Evolutionary conservation across 2,113 vertebrate species (phyloP).

Genomic region (Thunnus maccoyii): DNA sequence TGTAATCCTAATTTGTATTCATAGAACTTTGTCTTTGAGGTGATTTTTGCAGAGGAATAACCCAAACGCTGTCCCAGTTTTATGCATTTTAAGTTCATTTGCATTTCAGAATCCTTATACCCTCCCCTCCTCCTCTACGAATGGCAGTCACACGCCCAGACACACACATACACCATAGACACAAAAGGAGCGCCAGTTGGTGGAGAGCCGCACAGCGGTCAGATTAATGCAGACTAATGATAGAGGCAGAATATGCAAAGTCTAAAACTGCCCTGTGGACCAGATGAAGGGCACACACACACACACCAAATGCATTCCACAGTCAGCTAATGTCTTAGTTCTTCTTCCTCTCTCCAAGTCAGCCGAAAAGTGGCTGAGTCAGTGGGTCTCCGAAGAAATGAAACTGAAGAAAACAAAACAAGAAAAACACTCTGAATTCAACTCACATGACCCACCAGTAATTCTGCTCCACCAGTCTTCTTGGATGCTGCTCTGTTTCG

Average conservation of each 20-base stretch:
- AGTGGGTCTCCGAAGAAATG: background rate
- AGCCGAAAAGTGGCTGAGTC: slow-evolving; percentile 39
- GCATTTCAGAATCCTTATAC: slow-evolving; percentile 50
- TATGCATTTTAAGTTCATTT: slow-evolving; percentile 45
- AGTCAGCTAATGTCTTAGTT: slow-evolving; percentile 3
- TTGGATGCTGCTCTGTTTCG: background rate
- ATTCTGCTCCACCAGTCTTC: background rate
- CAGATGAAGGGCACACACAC: slow-evolving; percentile 14
- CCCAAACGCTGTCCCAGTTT: slow-evolving; percentile 25
- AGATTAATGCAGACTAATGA: slow-evolving; percentile 58
- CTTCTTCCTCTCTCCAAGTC: background rate
- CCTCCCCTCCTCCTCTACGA: background rate
- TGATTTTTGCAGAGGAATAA: slow-evolving; percentile 14
- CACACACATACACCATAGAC: slow-evolving; percentile 21
- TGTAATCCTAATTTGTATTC: slow-evolving; percentile 51
- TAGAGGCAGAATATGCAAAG: slow-evolving; percentile 43
- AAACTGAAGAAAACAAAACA: slow-evolving; percentile 24
- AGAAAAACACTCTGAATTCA: background rate
- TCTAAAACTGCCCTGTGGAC: slow-evolving; percentile 17
- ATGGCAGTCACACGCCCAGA: background rate
- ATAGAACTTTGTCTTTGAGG: slow-evolving; percentile 37
- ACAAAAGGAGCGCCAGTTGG: slow-evolving; percentile 29
- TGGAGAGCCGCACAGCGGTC: slow-evolving; percentile 29
- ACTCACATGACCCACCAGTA: background rate
- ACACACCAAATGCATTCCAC: slow-evolving; percentile 5